phyloP scores from a whole-genome alignment of 2,888 invertebrate genomes.

The Hirudinaria manillensis region DNA sequence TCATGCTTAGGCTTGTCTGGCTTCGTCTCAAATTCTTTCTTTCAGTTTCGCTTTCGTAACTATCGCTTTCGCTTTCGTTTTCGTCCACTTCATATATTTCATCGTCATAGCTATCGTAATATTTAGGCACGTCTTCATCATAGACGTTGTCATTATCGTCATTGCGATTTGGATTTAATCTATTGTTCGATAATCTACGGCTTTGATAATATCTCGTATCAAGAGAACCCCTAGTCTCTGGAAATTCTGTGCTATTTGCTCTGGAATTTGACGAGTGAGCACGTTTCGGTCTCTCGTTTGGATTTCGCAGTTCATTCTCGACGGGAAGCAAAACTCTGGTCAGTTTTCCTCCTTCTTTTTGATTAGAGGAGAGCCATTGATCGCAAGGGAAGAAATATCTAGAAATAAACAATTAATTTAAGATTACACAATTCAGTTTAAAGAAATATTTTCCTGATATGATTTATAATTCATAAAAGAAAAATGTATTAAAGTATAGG shows the following conservation, averaged over 20 bases:
- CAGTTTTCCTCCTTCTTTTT: slow-evolving; percentile 52
- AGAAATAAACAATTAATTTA: background rate
- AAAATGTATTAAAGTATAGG: too few species aligned
- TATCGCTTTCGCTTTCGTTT: background rate
- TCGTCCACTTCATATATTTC: background rate
- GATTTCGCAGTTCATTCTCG: slow-evolving; percentile 34
- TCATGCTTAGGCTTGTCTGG: too few species aligned
- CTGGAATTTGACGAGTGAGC: too few species aligned
- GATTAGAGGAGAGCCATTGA: slow-evolving; percentile 50
- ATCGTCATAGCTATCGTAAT: background rate
- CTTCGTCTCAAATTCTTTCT: too few species aligned
- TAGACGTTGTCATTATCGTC: background rate
- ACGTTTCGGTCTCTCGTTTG: background rate
- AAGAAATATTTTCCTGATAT: too few species aligned
- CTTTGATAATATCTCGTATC: too few species aligned
- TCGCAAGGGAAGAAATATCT: slow-evolving; percentile 55
- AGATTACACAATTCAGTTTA: too few species aligned
- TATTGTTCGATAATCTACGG: too few species aligned
- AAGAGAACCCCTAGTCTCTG: too few species aligned
- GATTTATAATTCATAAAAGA: too few species aligned
- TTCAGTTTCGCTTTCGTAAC: too few species aligned
- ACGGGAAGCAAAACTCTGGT: slow-evolving; percentile 52
- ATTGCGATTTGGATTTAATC: background rate
- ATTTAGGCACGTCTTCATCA: background rate
- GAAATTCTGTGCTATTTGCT: too few species aligned